Evolutionary conservation across 2,797 vertebrate genomes (phyloP).

Genomic region (Rhabdophis nuchalis): DNA sequence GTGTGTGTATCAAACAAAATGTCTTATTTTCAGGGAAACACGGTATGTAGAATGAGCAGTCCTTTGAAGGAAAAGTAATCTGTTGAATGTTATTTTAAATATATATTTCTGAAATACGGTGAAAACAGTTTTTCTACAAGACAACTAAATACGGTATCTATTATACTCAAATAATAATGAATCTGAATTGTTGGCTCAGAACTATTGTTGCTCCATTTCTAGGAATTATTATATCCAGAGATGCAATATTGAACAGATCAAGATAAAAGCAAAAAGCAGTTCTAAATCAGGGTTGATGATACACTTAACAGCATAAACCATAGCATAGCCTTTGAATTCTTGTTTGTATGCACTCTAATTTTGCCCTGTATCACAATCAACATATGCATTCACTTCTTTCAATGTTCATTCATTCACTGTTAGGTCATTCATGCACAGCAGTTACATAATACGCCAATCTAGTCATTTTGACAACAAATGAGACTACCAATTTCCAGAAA

Average conservation of each 20-base stretch:
- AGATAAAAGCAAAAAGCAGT: not conserved
- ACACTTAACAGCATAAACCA: not conserved
- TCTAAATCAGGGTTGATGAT: not conserved
- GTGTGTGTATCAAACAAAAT: too few species aligned
- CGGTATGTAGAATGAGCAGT: not conserved
- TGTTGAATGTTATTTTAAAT: not conserved
- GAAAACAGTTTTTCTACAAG: not conserved
- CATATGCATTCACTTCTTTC: not conserved
- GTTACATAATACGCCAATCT: not conserved
- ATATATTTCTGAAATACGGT: not conserved
- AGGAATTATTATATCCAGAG: not conserved
- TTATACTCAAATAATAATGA: not conserved
- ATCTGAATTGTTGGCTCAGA: not conserved
- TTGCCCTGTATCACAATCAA: not conserved
- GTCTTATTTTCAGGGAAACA: too few species aligned
- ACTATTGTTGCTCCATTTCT: not conserved
- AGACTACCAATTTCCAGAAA: not conserved
- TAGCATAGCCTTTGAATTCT: not conserved
- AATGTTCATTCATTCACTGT: not conserved
- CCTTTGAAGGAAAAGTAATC: constrained; percentile 1
- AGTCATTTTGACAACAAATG: not conserved
- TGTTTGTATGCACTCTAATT: not conserved
- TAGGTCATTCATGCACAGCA: not conserved
- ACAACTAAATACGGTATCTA: too few species aligned
- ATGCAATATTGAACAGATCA: not conserved